A percentile compares a stretch with the other conserved stretches of the same genome.
phyloP scores from a whole-genome alignment of 92 coral and sea anemone species.

The Parazoanthus atlanticus region DNA sequence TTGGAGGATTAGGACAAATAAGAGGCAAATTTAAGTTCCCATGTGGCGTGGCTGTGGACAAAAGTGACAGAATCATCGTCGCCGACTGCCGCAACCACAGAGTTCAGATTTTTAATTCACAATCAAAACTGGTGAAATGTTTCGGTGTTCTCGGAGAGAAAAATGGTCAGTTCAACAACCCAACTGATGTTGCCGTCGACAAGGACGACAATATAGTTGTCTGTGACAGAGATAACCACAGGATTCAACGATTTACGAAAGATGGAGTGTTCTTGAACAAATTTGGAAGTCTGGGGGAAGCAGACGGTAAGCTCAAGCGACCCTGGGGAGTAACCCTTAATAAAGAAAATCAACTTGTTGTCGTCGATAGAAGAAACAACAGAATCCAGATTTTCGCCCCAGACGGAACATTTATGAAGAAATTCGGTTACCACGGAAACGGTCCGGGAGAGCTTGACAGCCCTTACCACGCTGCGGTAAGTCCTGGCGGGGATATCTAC shows the following conservation, averaged over 20 bases:
- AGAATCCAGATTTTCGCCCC: conserved; percentile 79
- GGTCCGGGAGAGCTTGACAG: conserved; percentile 72
- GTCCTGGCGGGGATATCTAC: conserved; percentile 75
- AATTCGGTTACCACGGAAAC: conserved; percentile 85
- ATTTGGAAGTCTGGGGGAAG: conserved; percentile 87
- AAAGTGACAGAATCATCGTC: conserved; percentile 73
- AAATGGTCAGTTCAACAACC: conserved; percentile 91
- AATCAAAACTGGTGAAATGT: conserved; percentile 72
- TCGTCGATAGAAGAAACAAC: conserved; percentile 86
- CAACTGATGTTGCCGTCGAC: conserved; percentile 91
- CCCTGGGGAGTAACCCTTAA: conserved; percentile 97
- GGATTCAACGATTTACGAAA: conserved; percentile 87
- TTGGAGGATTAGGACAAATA: conserved; percentile 74
- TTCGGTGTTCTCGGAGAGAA: conserved; percentile 88
- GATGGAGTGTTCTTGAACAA: conserved; percentile 84
- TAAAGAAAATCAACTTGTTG: conserved; percentile 71
- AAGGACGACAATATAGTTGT: conserved; percentile 72
- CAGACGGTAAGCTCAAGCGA: conserved; percentile 76
- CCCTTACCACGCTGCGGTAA: conserved; percentile 88
- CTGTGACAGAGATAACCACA: conserved; percentile 95
- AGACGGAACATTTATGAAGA: conserved; percentile 75
- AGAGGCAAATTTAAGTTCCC: conserved; percentile 86
- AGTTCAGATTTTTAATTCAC: conserved; percentile 83
- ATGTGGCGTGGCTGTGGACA: conserved; percentile 93
- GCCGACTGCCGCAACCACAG: conserved; percentile 98